Evolutionary conservation across 1,140 invertebrate genomes (phyloP).

Genomic region (Cephus cinctus): DNA sequence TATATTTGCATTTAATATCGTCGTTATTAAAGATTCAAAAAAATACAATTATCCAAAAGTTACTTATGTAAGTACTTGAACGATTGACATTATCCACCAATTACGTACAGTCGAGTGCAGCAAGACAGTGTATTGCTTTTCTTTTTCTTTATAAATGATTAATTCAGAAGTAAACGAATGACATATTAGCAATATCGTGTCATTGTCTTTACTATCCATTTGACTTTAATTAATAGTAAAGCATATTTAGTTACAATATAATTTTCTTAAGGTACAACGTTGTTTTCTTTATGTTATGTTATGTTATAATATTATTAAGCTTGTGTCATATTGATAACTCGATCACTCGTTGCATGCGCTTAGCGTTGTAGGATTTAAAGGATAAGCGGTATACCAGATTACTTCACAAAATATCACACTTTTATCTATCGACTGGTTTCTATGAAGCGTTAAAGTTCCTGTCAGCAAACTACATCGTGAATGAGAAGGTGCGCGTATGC

Average conservation of each 20-base stretch:
- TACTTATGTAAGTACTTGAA: too few relatives aligned
- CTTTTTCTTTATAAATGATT: background rate
- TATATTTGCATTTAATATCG: too few relatives aligned
- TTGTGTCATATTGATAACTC: slow-evolving; percentile 29
- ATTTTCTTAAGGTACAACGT: slow-evolving; percentile 7
- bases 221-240: background rate
- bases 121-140: background rate
- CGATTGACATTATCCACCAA: too few relatives aligned
- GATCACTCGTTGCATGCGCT: slow-evolving; percentile 37
- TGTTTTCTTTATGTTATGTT: slow-evolving; percentile 4
- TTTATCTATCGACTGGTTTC: slow-evolving; percentile 19
- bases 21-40: too few relatives aligned
- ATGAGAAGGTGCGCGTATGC: too few relatives aligned
- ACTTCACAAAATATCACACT: slow-evolving; percentile 12
- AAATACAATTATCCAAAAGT: too few relatives aligned
- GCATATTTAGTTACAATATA: background rate
- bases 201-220: background rate
- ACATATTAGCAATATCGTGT: too few relatives aligned
- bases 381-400: slow-evolving; percentile 32
- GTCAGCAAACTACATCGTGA: slow-evolving; percentile 24
- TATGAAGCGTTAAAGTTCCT: slow-evolving; percentile 30
- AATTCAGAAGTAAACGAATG: too few relatives aligned
- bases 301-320: too few relatives aligned
- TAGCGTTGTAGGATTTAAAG: slow-evolving; percentile 33
- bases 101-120: too few relatives aligned